Base-by-base conservation (phyloP, 2,113 vertebrate species). In the Odocoileus hemionus region DNA sequence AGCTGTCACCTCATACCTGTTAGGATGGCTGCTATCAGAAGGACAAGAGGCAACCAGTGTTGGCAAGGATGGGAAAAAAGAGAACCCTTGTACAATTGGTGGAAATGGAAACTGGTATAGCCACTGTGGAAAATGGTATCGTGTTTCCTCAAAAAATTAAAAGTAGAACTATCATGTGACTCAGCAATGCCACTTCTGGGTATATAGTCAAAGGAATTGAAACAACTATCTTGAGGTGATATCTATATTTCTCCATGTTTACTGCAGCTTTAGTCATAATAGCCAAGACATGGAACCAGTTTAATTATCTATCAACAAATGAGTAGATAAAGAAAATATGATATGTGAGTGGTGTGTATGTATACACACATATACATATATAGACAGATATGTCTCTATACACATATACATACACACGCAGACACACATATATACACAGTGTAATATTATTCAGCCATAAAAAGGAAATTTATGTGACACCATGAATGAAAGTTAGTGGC, bases 281-380 rank as follows among this genome's bases (percentile, higher is more conserved):
- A 54, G 50, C 79, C 50, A 54, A 8, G 50, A 52, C 50, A 5
- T 0, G 79, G 79, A 54, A 23, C 33, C 50, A 83, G 3, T 14
- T 6, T 21, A 36, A 4, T 54, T 54, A 23, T 14, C 33, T 33
- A 54, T 54, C 50, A 25, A 21, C 3, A n/a, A 52, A 7, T 8
- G 7, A 19, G 16, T 4, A 33, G 61, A 16, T 61, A 16, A 67
- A 33, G 33, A 67, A 5, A 67, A 33, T n/a, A 7, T 67, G 61
- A 17, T 9, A 4, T 5, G 7, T n/a, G 61, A 19, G 61, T n/a
- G 61, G 1, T n/a, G 2, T 17, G 17, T n/a, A 2, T 17, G 17
- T 2, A 17, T 14, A 33, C 3, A 6, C 5, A n/a, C 30, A 8
- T 2, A 33, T 7, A 60, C 58, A 30, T 13, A 14, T 60, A 28